phyloP scores from a whole-genome alignment of 1,140 invertebrate species.

The Nymphalis io region DNA sequence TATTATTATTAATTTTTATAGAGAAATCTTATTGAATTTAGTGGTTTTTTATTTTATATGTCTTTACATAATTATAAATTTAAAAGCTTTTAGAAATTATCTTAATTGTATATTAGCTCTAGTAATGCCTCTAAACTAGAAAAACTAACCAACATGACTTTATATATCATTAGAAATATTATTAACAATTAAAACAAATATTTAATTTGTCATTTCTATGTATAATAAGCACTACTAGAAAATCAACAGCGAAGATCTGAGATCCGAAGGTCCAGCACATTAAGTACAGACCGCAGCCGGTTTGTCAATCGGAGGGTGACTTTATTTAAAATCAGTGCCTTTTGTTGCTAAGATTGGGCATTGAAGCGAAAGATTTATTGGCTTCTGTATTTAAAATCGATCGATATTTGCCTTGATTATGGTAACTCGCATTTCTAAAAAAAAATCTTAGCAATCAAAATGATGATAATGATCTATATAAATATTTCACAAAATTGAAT shows the following conservation, averaged over 20 bases:
- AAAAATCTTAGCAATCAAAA: too few relatives aligned
- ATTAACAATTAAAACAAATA: not conserved
- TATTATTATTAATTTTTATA: too few relatives aligned
- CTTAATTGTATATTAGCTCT: too few relatives aligned
- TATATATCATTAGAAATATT: not conserved
- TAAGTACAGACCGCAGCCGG: constrained; percentile 68
- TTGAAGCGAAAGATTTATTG: constrained; percentile 54
- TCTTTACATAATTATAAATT: too few relatives aligned
- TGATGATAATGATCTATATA: too few relatives aligned
- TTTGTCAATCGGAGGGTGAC: constrained; percentile 61
- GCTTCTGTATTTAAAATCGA: constrained; percentile 27
- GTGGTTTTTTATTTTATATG: too few relatives aligned
- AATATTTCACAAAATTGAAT: too few relatives aligned
- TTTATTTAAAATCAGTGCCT: constrained; percentile 68
- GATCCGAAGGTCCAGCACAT: constrained; percentile 72
- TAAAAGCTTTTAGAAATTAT: too few relatives aligned
- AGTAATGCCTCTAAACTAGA: too few relatives aligned
- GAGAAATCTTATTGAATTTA: too few relatives aligned
- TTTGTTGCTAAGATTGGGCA: constrained; percentile 56
- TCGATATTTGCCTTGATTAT: not conserved
- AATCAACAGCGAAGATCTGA: constrained; percentile 53
- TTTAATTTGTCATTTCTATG: constrained; percentile 37
- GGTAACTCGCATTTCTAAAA: not conserved
- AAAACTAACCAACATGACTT: too few relatives aligned
- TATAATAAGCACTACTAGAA: constrained; percentile 28